phyloP scores from a whole-genome alignment of 2,888 invertebrate species.

The Linnaemya tessellans region DNA sequence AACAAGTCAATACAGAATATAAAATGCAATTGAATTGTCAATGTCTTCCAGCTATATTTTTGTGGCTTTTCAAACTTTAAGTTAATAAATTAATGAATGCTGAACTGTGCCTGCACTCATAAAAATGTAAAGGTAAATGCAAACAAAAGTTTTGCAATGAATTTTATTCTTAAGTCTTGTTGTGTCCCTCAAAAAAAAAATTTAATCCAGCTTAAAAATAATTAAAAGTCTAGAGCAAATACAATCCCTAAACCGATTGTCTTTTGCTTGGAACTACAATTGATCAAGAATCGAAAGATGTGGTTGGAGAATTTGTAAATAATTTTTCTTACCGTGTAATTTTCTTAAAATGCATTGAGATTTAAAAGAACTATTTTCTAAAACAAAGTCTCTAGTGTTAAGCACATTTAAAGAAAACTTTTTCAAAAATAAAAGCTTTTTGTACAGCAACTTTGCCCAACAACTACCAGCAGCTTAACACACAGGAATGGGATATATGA shows the following conservation, averaged over 20 bases:
- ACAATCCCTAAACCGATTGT: no score
- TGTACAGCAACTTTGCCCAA: no score
- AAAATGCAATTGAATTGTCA: slow-evolving; percentile 61
- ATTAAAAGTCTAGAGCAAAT: background rate
- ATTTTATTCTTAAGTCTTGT: background rate
- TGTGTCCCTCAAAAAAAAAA: background rate
- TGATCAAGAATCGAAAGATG: no score
- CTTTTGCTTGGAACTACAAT: no score
- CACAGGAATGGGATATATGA: background rate
- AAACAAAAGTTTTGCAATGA: background rate
- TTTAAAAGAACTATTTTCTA: no score
- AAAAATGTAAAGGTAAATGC: slow-evolving; percentile 30
- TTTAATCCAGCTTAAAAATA: background rate
- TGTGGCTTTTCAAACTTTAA: slow-evolving; percentile 47
- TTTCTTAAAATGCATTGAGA: background rate
- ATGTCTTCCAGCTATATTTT: slow-evolving; percentile 61
- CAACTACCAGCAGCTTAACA: no score
- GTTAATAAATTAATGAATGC: slow-evolving; percentile 63
- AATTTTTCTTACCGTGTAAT: background rate
- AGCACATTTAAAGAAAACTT: no score
- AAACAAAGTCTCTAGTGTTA: no score
- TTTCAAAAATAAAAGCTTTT: no score
- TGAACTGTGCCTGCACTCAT: slow-evolving; percentile 3
- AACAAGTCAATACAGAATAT: slow-evolving; percentile 29
- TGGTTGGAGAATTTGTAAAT: background rate